Conservation (phyloP, 2,888 invertebrate species). For the Erebia ligea region DNA sequence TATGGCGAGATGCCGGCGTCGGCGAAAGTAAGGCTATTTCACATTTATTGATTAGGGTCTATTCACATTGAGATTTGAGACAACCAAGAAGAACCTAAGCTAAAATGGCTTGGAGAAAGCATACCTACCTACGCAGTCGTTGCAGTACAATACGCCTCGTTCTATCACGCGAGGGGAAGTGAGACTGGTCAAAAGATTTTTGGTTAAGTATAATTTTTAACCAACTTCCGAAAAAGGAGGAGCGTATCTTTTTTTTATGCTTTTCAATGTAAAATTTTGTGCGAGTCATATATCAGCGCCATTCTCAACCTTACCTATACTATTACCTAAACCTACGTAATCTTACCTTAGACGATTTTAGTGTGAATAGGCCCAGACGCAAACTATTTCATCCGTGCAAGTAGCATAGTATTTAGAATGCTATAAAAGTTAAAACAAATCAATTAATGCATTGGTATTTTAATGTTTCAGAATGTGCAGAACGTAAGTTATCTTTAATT, state of each 20-base stretch:
- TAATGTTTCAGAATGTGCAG: conserved; percentile 51
- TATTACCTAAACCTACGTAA: background rate
- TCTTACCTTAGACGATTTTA: background rate
- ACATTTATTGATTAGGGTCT: conserved; percentile 1
- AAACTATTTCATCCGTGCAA: no score
- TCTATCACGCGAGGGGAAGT: no score
- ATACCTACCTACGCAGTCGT: background rate
- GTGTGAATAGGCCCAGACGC: background rate
- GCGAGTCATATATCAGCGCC: no score
- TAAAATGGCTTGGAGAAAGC: background rate
- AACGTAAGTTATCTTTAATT: no score
- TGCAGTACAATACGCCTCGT: no score
- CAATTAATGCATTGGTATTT: conserved; percentile 6
- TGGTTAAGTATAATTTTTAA: no score
- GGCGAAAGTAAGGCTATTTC: conserved; percentile 46
- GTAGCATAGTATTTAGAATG: background rate
- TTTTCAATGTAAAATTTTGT: no score
- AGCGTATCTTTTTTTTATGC: no score
- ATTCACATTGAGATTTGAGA: background rate
- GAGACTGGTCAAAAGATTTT: no score
- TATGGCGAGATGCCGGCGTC: conserved; percentile 51
- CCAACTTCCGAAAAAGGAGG: no score
- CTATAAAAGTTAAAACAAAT: background rate
- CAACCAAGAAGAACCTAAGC: background rate
- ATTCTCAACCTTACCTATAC: no score